Percentiles rank a stretch among this genome's conserved stretches.
phyloP scores from a whole-genome alignment of 2,113 vertebrate species.

The Mesocricetus auratus region DNA sequence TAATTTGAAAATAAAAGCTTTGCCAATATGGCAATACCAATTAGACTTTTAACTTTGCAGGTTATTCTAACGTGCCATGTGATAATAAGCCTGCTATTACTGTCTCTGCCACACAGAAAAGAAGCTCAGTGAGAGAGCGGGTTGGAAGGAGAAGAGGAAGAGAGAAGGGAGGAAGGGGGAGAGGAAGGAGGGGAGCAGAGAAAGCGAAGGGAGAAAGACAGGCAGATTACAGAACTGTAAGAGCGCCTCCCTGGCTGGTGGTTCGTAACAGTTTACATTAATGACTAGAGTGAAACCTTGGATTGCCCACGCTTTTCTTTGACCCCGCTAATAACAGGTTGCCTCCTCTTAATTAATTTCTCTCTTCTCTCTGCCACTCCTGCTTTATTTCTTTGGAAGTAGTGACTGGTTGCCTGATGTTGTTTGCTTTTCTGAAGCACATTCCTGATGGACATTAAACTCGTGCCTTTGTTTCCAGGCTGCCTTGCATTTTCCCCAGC shows the following conservation, averaged over 20 bases:
- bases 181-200: neutral
- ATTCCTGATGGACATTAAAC: neutral
- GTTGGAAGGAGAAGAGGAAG: no score
- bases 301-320: neutral
- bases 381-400: constrained; percentile 33
- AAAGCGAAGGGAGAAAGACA: no score
- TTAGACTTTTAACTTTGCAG: neutral
- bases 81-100: neutral
- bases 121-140: neutral
- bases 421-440: constrained; percentile 11
- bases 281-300: constrained; percentile 17
- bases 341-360: constrained; percentile 40
- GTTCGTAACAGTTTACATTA: constrained; percentile 35
- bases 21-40: neutral
- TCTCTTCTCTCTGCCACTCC: neutral
- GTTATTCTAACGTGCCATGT: neutral
- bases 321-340: neutral
- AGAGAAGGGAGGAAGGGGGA: neutral
- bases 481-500: neutral
- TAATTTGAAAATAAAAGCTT: neutral
- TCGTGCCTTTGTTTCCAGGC: neutral
- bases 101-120: neutral
- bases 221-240: neutral
- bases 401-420: neutral
- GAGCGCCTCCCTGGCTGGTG: neutral